Evolutionary conservation across 1,140 invertebrate species (phyloP), one percentile per base, ranked within the genome.

Genomic region (Bacillus rossius): DNA sequence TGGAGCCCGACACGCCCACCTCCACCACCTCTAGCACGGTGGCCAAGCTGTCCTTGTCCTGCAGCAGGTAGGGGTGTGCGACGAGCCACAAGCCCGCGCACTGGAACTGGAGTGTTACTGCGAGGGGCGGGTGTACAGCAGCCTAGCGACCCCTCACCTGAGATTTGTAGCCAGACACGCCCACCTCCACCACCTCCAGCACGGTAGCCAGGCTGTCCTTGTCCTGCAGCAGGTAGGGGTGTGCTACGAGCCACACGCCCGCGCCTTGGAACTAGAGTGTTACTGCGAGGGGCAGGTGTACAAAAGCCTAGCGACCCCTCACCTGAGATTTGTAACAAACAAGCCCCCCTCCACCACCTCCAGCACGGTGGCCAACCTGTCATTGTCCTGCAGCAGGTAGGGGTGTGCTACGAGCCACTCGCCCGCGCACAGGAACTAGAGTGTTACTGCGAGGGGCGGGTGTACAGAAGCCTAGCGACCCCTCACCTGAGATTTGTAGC

Each of bases 321-420:
- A n/a, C n/a, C n/a, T n/a, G n/a, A n/a, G n/a, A n/a, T n/a, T n/a
- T n/a, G n/a, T n/a, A n/a, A n/a, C n/a, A n/a, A n/a, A n/a, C n/a
- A n/a, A n/a, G n/a, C n/a, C n/a, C n/a, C n/a, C n/a, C 74, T 99
- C 97, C 2, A 98, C 91, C 0, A 98, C 95, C 77, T 99, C 94
- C 41, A 99, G 79, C 8, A 99, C 89, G 48, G 89, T 93, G 57
- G 88, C 85, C 2, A 99, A 79, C 75, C 92, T 96, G 68, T 96
- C 92, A 64, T 92, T 88, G 73, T 98, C 95, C 69, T 91, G 85
- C 55, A 96, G 78, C 38, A 97, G 78, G 72, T 87, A 88, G 19
- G 87, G 89, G 80, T 92, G 91, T 57, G 92, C 87, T 51, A 92
- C 83, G 42, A 99, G 79, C 96, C 97, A 99, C 29, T 91, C 85